Base-by-base conservation (phyloP, 2,888 invertebrate genomes). In the Drosophila mimetica region DNA sequence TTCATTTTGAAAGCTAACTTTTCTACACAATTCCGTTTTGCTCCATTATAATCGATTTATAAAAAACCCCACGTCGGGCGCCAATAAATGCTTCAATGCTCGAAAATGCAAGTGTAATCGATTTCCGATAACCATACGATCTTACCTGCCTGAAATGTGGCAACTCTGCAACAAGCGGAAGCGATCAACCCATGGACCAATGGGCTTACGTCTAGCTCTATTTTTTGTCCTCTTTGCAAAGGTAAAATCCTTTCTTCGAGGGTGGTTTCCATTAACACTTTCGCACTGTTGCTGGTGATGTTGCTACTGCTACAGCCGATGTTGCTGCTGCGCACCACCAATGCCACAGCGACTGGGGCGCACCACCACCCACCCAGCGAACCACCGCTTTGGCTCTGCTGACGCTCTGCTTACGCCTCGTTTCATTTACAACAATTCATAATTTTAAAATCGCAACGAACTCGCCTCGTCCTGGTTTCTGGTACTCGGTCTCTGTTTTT, bases 401-500 rank as follows among this genome's bases (percentile, higher is more conserved):
- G 22, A 11, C 22, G 36, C 51, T 25, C 36, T 18, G 44, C 44
- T 47, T 37, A 25, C 32, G 76, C 71, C 74, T 77, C 80, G 86
- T 74, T 79, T 81, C 73, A 76, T 87, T 83, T 76, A 64, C 60
- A 79, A 71, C 80, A 76, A 71, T 83, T 86, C 77, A 86, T 86
- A 86, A 88, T 85, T 85, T 86, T 70, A 78, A 85, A 85, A 88
- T 73, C 73, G 71, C 85, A 67, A 63, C 79, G 76, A 77, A 55
- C 73, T 39, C 54, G 55, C 20, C 39, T 46, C 51, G 59, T 47
- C 44, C 57, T 69, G 58, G 53, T 54, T 54, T 42, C 72, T 44
- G 34, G 30, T 36, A 11, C 54, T 50, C 66, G 48, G 66, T 55
- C 53, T 51, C 32, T 14, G 61, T 42, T 54, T 39, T 52, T 18